These are phyloP conservation scores for Coreoperca whiteheadi DNA, from an alignment of 2,113 vertebrate genomes.

Conservation along the genomic window DNA sequence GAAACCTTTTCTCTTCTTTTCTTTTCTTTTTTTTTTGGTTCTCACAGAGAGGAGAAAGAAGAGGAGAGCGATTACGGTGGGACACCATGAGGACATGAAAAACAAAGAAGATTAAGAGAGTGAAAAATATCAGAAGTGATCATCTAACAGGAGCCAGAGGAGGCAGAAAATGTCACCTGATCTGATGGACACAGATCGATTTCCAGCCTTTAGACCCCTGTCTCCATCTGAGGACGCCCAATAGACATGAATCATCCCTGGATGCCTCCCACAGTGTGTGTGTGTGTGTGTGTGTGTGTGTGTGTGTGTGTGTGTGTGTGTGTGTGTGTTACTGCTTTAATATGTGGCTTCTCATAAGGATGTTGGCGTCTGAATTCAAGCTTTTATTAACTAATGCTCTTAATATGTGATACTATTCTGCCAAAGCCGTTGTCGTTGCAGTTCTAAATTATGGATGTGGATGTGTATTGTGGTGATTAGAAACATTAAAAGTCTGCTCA, in stretches of 20 bases:
- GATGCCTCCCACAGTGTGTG: slow-evolving; percentile 9
- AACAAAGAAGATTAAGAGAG: slow-evolving; percentile 43
- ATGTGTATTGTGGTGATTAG: not conserved
- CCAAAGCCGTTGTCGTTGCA: not conserved
- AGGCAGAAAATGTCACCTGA: slow-evolving; percentile 59
- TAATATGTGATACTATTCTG: slow-evolving; percentile 3
- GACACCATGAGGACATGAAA: slow-evolving; percentile 28
- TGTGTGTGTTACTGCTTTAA: not conserved
- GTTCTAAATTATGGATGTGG: not conserved
- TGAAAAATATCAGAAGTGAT: slow-evolving; percentile 58
- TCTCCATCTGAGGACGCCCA: slow-evolving; percentile 56
- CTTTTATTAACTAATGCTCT: not conserved
- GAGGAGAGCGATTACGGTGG: slow-evolving; percentile 21
- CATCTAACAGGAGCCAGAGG: slow-evolving; percentile 57
- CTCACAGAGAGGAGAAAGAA: slow-evolving; percentile 54
- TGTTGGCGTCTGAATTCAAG: slow-evolving; percentile 6
- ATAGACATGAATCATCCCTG: slow-evolving; percentile 61
- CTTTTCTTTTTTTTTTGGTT: slow-evolving; percentile 14
- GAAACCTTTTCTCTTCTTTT: not conserved
- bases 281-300: slow-evolving; percentile 13
- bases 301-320: slow-evolving; percentile 15
- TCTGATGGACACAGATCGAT: slow-evolving; percentile 69
- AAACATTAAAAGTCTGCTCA: not conserved
- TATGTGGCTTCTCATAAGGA: not conserved
- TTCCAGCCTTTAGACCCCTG: slow-evolving; percentile 59